phyloP scores from a whole-genome alignment of 2,797 vertebrate genomes.

The Alca torda region DNA sequence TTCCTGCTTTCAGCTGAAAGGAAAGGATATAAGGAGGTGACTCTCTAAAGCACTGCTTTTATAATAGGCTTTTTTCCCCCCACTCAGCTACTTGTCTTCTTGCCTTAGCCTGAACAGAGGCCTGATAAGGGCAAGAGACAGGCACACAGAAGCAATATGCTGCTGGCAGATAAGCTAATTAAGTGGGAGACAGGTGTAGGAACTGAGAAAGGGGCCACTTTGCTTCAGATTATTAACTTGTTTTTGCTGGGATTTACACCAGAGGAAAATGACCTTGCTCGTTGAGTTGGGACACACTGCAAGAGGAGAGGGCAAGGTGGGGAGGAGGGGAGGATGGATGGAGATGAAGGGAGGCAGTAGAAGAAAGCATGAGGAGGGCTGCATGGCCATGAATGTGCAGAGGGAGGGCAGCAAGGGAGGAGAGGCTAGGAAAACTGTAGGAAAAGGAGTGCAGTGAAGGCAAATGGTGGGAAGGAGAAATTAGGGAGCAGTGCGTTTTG shows the following conservation, averaged over 20 bases:
- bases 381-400: background rate
- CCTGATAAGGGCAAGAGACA: slow-evolving; percentile 58
- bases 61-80: slow-evolving; percentile 56
- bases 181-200: slow-evolving; percentile 45
- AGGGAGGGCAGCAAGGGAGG: background rate
- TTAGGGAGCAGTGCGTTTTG: background rate
- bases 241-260: slow-evolving; percentile 27
- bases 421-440: background rate
- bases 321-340: background rate
- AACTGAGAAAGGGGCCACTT: slow-evolving; percentile 40
- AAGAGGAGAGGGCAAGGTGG: background rate
- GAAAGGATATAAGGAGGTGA: slow-evolving; percentile 52
- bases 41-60: slow-evolving; percentile 28
- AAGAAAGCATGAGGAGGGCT: background rate
- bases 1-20: slow-evolving; percentile 42
- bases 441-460: background rate
- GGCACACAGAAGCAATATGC: slow-evolving; percentile 33
- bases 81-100: slow-evolving; percentile 63
- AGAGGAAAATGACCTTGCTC: background rate
- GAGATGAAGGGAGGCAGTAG: background rate
- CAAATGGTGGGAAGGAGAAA: background rate
- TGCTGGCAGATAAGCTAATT: slow-evolving; percentile 59
- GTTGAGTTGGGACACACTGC: background rate
- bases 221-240: slow-evolving; percentile 24
- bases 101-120: slow-evolving; percentile 51